Conservation (phyloP, 2,113 vertebrate species). For the Istiophorus platypterus region DNA sequence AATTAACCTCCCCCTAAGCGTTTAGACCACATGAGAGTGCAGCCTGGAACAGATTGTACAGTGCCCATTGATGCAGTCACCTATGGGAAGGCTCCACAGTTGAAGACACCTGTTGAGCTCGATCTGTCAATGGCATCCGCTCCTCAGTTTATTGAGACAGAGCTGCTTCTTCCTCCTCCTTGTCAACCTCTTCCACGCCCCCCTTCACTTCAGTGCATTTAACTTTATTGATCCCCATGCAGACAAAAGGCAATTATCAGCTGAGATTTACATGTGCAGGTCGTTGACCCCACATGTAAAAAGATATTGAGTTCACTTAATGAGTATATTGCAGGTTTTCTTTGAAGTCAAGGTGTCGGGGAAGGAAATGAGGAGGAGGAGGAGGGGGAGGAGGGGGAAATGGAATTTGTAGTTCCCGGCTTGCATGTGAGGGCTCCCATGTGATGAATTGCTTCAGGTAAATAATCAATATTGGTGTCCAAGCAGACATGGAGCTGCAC, state of each 20-base stretch:
- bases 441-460: slow-evolving; percentile 51
- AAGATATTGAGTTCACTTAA: slow-evolving; percentile 91
- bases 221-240: slow-evolving; percentile 90
- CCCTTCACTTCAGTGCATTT: slow-evolving; percentile 86
- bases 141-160: slow-evolving; percentile 76
- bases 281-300: slow-evolving; percentile 91
- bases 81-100: slow-evolving; percentile 65
- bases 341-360: slow-evolving; percentile 57
- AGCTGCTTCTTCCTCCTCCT: slow-evolving; percentile 67
- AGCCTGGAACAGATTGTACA: slow-evolving; percentile 60
- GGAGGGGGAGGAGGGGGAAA: slow-evolving; percentile 55
- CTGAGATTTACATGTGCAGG: slow-evolving; percentile 92
- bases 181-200: slow-evolving; percentile 25
- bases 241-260: slow-evolving; percentile 93
- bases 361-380: slow-evolving; percentile 59
- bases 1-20: slow-evolving; percentile 74
- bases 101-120: slow-evolving; percentile 70
- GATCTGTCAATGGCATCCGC: slow-evolving; percentile 65
- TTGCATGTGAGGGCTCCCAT: neutral
- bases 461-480: slow-evolving; percentile 55
- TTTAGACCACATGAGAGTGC: slow-evolving; percentile 60
- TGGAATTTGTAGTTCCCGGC: neutral
- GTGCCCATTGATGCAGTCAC: slow-evolving; percentile 52
- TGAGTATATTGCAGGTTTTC: slow-evolving; percentile 89
- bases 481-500: slow-evolving; percentile 39